Percentiles rank a stretch among this genome's conserved stretches.
Evolutionary conservation across 2,888 invertebrate genomes (phyloP).

Genomic region (Plusia festucae): DNA sequence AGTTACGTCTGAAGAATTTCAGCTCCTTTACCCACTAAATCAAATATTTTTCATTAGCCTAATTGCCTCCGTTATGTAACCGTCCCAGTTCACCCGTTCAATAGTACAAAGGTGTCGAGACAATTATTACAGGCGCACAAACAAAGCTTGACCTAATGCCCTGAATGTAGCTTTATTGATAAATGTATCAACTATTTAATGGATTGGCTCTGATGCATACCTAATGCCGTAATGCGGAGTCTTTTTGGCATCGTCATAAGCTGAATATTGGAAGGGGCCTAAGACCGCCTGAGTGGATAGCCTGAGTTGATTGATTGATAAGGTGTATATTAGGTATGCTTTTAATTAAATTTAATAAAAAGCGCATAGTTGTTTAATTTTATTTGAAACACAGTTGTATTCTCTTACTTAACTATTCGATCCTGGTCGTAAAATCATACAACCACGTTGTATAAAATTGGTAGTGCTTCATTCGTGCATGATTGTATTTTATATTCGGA

Average conservation of each 20-base stretch:
- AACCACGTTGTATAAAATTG: too few relatives aligned
- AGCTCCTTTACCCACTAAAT: not conserved
- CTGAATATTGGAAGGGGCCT: too few relatives aligned
- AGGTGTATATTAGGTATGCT: too few relatives aligned
- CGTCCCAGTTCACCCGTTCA: constrained; percentile 50
- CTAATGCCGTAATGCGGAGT: not conserved
- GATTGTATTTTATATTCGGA: not conserved
- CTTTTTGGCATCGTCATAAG: too few relatives aligned
- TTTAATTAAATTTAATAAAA: too few relatives aligned
- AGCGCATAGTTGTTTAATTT: too few relatives aligned
- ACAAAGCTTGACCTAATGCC: constrained; percentile 56
- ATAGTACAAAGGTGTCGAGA: constrained; percentile 53
- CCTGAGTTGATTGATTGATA: too few relatives aligned
- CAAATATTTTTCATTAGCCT: not conserved
- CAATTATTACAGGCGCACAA: constrained; percentile 50
- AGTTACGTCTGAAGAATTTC: not conserved
- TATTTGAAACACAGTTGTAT: too few relatives aligned
- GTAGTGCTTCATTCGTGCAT: too few relatives aligned
- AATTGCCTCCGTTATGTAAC: constrained; percentile 43
- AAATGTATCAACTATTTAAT: constrained; percentile 49
- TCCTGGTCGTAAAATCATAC: too few relatives aligned
- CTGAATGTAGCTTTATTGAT: constrained; percentile 57
- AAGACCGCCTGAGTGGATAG: too few relatives aligned
- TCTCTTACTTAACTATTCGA: too few relatives aligned
- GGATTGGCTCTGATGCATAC: constrained; percentile 40